Evolutionary conservation across 2,797 vertebrate species (phyloP), one percentile per base, ranked within the genome.

Genomic region (Tympanoctomys barrerae): DNA sequence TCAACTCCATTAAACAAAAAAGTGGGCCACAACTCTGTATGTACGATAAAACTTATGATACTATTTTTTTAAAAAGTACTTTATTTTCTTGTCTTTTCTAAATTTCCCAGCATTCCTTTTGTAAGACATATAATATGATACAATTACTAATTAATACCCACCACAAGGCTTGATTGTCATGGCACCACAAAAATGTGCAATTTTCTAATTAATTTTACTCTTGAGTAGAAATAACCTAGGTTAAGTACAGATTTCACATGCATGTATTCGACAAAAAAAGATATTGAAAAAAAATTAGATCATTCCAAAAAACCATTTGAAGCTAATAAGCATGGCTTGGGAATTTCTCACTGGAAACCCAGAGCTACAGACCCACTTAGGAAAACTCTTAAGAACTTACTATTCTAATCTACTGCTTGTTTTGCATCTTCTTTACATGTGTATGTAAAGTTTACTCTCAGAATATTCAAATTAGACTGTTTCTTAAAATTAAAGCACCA

Each of bases 21-120:
- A 88, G 62, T 36, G 90, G 39, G 22, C 61, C 82, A 89, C 31
- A 91, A 78, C n/a, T 70, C 33, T 39, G 1, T 66, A 77, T 80
- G 18, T 85, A 87, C 31, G 26, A 26, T 28, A 46, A 26, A 42
- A 75, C 39, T 28, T 62, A 83, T n/a, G 49, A 94, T 82, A 59
- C 46, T 21, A 83, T 59, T 89, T 93, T 49, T 87, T 89, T 89
- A 89, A 95, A 80, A 83, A 12, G 71, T 92, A 68, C 26, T 96
- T 96, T 96, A 84, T 94, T 95, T 95, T 62, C 64, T 98, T 98
- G 85, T 98, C 97, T 99, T 99, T 99, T 99, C 99, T 98, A 99
- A 99, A 99, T 98, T 99, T 98, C 98, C 94, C 95, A 92, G 21
- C 52, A 95, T 93, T 86, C 57, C 62, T 57, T 57, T 57, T 90